Percentiles rank a stretch among this genome's conserved stretches.
Evolutionary conservation across 2,113 vertebrate genomes (phyloP).

Genomic region (Silurus asotus): DNA sequence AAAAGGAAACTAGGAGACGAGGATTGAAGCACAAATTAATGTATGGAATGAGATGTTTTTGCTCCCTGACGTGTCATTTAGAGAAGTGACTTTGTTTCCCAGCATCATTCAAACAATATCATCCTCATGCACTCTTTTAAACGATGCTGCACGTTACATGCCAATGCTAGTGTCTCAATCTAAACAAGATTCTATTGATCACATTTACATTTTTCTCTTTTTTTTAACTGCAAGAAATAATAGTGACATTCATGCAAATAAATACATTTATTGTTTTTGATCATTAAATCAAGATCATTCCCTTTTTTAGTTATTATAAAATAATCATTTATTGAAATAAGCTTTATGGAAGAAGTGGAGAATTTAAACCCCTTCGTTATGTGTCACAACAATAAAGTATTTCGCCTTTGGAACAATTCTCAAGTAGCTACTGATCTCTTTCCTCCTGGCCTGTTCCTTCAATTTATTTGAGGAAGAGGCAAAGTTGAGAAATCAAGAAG

Average conservation of each 20-base stretch:
- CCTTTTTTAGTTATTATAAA: neutral
- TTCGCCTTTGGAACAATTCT: neutral
- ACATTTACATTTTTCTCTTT: neutral
- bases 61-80: neutral
- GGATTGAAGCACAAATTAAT: neutral
- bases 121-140: too few relatives aligned
- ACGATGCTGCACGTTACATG: neutral
- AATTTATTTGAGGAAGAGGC: neutral
- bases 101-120: neutral
- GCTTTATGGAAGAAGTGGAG: too few relatives aligned
- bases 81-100: neutral
- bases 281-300: neutral
- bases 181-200: neutral
- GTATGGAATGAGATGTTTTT: neutral
- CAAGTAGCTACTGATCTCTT: neutral
- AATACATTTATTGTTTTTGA: too few relatives aligned
- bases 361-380: neutral
- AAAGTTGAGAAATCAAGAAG: neutral
- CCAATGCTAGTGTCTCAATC: neutral
- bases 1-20: neutral
- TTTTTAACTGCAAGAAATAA: too few relatives aligned
- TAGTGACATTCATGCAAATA: too few relatives aligned
- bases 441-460: neutral
- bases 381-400: neutral
- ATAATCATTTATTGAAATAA: neutral